A percentile compares a stretch with the other conserved stretches of the same genome.
These are phyloP conservation scores for Tetheella fluctuosa DNA, from an alignment of 2,888 invertebrate species.

Conservation along the genomic window DNA sequence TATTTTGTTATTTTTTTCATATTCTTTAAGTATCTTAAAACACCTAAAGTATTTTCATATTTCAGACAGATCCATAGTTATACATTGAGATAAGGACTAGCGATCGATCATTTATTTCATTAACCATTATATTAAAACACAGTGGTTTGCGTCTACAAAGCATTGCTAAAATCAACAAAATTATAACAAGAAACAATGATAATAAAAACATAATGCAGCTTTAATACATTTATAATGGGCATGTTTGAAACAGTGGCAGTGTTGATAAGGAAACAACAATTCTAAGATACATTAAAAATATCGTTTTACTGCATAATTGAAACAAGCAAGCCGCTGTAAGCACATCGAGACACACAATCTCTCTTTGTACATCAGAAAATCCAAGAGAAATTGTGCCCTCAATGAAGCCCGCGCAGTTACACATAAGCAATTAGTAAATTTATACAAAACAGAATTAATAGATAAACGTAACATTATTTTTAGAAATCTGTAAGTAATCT, in stretches of 20 bases:
- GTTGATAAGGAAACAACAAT: conserved; percentile 40
- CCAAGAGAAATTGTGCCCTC: neutral
- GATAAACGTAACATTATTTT: conserved; percentile 5
- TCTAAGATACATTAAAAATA: conserved; percentile 28
- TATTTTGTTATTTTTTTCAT: conserved; percentile 57
- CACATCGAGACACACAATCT: neutral
- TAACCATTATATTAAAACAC: conserved; percentile 42
- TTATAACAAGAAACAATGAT: conserved; percentile 72
- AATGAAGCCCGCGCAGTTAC: neutral
- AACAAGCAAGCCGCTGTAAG: neutral
- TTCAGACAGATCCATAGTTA: conserved; percentile 76
- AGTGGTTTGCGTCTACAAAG: conserved; percentile 66
- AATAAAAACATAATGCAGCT: conserved; percentile 52
- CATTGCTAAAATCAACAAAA: conserved; percentile 66
- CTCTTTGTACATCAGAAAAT: neutral
- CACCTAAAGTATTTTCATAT: conserved; percentile 53
- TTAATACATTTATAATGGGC: conserved; percentile 40
- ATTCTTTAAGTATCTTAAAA: conserved; percentile 70
- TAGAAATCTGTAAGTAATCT: too few species aligned
- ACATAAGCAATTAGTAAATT: conserved; percentile 7
- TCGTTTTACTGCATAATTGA: neutral
- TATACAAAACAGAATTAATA: neutral
- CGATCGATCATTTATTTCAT: conserved; percentile 56
- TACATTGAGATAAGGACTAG: conserved; percentile 75
- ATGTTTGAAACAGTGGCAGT: conserved; percentile 60